These are phyloP conservation scores for Bruchidius siliquastri DNA, from an alignment of 2,888 invertebrate species.

Conservation along the genomic window DNA sequence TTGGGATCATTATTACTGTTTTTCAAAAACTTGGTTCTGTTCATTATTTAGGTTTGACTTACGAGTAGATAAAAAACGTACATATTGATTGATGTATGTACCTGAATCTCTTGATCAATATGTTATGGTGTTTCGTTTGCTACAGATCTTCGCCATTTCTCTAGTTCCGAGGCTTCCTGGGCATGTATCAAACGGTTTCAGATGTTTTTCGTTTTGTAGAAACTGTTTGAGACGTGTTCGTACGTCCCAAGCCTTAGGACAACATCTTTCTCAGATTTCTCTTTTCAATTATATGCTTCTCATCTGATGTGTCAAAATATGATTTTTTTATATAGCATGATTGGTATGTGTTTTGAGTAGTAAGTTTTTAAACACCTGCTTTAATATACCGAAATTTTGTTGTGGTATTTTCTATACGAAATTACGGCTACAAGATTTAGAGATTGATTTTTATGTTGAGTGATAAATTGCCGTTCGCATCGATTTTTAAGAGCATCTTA, in stretches of 20 bases:
- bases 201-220: neutral
- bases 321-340: neutral
- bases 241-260: neutral
- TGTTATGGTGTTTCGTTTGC: conserved; percentile 6
- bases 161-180: neutral
- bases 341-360: neutral
- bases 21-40: too few relatives aligned
- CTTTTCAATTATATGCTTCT: neutral
- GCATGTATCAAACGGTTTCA: neutral
- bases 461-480: neutral
- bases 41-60: too few relatives aligned
- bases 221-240: neutral
- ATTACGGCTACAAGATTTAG: too few relatives aligned
- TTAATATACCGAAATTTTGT: neutral
- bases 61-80: neutral
- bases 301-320: neutral
- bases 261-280: neutral
- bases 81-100: conserved; percentile 35
- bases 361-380: neutral
- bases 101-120: conserved; percentile 35
- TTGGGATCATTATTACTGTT: too few relatives aligned
- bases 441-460: neutral
- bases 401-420: too few relatives aligned
- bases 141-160: neutral
- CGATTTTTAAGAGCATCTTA: neutral